Evolutionary conservation across 2,113 vertebrate genomes (phyloP).

Genomic region (Acanthisitta chloris): DNA sequence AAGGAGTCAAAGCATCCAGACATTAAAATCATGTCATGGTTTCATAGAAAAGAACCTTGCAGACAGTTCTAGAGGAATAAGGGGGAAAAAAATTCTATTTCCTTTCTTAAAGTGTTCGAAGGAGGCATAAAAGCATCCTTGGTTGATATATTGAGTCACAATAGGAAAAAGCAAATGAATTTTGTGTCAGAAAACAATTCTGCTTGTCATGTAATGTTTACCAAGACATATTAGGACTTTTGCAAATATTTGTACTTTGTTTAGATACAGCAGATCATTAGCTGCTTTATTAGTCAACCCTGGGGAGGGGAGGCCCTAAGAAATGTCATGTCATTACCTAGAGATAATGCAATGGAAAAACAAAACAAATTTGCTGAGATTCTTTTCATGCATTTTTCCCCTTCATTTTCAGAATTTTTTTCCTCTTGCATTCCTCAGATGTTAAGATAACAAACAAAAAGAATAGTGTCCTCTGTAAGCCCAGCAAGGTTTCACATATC

Average conservation of each 20-base stretch:
- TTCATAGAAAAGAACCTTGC: neutral
- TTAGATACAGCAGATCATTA: neutral
- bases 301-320: neutral
- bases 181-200: neutral
- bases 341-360: neutral
- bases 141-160: neutral
- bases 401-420: neutral
- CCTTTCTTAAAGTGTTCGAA: neutral
- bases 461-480: neutral
- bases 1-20: neutral
- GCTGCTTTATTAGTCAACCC: neutral
- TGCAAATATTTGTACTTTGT: neutral
- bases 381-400: neutral
- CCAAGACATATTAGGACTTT: neutral
- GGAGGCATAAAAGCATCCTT: neutral
- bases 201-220: neutral
- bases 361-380: neutral
- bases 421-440: neutral
- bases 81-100: neutral
- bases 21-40: neutral
- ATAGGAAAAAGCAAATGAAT: neutral
- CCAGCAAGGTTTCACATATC: neutral
- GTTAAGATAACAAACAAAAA: neutral
- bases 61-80: neutral
- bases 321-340: neutral